Base-by-base conservation (phyloP, 2,113 vertebrate species). In the Scomber japonicus region DNA sequence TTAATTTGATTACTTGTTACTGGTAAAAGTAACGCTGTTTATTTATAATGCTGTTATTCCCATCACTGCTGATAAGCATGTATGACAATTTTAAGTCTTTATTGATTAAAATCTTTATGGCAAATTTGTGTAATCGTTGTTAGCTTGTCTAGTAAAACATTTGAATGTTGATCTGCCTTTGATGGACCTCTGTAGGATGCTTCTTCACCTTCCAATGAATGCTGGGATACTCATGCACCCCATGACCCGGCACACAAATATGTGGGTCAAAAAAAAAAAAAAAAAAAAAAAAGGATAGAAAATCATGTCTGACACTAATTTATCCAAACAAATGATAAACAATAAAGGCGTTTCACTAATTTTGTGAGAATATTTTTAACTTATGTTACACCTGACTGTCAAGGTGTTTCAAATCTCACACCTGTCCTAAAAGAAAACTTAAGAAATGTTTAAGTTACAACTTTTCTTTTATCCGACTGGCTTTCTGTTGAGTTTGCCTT, bases 401-500 rank as follows among this genome's bases (percentile, higher is more conserved):
- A 35, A 1, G 0, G 13, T 14, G 11, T 60, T 66, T 54, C 30
- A 56, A 78, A 60, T 30, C 21, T 56, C 16, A 71, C 13, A 17
- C 7, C n/a, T 60, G 27, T 60, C 35, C 24, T 56, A 30, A 12
- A n/a, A 60, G 19, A 40, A 40, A 12, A 27, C 16, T 17, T 0
- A 62, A 19, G 10, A 35, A 40, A 40, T 24, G 30, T 78, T 69
- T 40, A 11, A 12, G 19, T n/a, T 24, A 48, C n/a, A 69, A 71
- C 64, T 80, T 71, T 50, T 71, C 55, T 54, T 50, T 50, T 31
- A 27, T 63, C 63, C 53, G 60, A 50, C 64, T 61, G 64, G 30
- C 35, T 81, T 50, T 84, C 57, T 70, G 27, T 54, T 7, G 21
- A 57, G 54, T 74, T 76, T 45, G 16, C 14, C 12, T 67, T 73